These are phyloP conservation scores for Myanophis thanlyinensis DNA, from an alignment of 2,113 vertebrate species.

Conservation along the genomic window DNA sequence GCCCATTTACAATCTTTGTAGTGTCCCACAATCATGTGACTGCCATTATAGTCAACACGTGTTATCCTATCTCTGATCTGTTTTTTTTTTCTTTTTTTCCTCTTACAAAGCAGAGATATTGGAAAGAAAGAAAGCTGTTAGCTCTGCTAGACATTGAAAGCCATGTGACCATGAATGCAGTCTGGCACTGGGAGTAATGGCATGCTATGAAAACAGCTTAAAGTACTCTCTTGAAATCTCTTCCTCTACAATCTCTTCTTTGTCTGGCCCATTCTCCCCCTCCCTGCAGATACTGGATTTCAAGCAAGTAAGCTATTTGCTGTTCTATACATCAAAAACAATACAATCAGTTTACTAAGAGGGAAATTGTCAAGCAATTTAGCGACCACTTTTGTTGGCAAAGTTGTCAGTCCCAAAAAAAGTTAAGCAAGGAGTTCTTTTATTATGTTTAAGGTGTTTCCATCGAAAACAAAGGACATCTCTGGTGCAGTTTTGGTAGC, in stretches of 20 bases:
- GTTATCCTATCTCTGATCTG: not conserved
- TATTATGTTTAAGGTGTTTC: not conserved
- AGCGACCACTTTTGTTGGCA: not conserved
- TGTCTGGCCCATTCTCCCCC: not conserved
- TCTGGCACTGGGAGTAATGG: not conserved
- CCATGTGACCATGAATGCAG: not conserved
- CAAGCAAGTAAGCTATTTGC: not conserved
- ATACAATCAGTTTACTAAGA: not conserved
- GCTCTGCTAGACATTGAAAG: not conserved
- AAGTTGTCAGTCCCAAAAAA: not conserved
- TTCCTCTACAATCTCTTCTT: not conserved
- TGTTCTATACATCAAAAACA: not conserved
- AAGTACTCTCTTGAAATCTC: not conserved
- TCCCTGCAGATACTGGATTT: not conserved
- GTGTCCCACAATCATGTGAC: not conserved
- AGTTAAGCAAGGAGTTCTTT: not conserved
- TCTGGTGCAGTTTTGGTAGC: not conserved
- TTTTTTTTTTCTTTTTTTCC: not conserved
- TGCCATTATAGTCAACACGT: not conserved
- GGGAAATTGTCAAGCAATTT: not conserved
- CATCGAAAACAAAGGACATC: not conserved
- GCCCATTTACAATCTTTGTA: not conserved
- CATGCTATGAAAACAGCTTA: not conserved
- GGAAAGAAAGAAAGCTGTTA: not conserved
- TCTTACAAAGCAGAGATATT: not conserved